Conservation (phyloP, 1,140 invertebrate species). For the Drosophila azteca region DNA sequence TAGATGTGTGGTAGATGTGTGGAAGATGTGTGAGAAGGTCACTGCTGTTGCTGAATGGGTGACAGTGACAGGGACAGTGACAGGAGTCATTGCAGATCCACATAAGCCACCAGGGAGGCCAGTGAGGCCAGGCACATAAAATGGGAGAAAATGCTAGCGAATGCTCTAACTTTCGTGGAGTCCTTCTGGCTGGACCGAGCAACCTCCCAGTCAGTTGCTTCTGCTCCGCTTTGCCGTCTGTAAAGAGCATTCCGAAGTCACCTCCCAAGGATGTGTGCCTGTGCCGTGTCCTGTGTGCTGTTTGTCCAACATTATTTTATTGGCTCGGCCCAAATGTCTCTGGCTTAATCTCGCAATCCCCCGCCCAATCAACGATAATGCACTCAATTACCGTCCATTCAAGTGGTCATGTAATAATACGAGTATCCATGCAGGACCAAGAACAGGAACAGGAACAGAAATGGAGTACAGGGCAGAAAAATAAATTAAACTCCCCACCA, state of each 20-base stretch:
- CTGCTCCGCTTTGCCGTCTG: no score
- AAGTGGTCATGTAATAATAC: slow-evolving; percentile 28
- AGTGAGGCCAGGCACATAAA: no score
- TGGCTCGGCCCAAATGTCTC: slow-evolving; percentile 27
- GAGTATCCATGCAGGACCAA: slow-evolving; percentile 5
- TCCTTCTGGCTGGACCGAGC: neutral
- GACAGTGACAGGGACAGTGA: no score
- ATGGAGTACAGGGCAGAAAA: slow-evolving; percentile 1
- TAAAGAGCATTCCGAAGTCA: slow-evolving; percentile 7
- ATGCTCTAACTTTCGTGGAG: no score
- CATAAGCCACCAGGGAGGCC: no score
- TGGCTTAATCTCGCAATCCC: slow-evolving; percentile 48
- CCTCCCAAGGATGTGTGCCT: neutral
- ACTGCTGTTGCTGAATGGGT: no score
- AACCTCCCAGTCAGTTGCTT: no score
- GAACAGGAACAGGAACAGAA: neutral
- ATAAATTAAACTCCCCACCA: slow-evolving; percentile 33
- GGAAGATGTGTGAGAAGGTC: no score
- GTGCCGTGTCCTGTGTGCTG: slow-evolving; percentile 23
- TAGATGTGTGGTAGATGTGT: no score
- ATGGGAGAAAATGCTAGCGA: no score
- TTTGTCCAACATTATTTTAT: slow-evolving; percentile 67
- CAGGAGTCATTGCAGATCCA: no score
- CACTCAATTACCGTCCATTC: slow-evolving; percentile 74
- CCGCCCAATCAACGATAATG: slow-evolving; percentile 72